These are phyloP conservation scores for Wiebesia pumilae DNA, from an alignment of 1,140 invertebrate species.

Conservation along the genomic window DNA sequence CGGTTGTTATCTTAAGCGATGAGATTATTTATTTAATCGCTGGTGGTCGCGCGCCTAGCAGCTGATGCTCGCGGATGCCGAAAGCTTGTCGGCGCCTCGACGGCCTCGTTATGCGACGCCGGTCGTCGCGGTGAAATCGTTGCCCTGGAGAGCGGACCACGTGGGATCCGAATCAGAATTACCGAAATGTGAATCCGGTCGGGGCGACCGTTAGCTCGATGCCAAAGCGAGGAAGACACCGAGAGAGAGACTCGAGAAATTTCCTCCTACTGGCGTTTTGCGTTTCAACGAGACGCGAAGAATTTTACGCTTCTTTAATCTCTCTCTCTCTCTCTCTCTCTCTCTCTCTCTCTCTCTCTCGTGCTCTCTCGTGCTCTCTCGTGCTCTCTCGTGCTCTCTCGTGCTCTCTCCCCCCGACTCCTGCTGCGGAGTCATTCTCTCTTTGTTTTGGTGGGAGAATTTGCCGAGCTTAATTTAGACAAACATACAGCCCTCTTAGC, in stretches of 20 bases:
- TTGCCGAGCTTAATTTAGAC: too few species aligned
- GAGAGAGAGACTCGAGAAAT: not conserved
- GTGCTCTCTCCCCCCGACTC: not conserved
- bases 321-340: not conserved
- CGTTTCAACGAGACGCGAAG: not conserved
- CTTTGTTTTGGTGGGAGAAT: not conserved
- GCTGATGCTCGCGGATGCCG: slow-evolving; percentile 15
- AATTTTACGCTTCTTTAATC: not conserved
- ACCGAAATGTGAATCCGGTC: not conserved
- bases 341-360: not conserved
- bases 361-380: not conserved
- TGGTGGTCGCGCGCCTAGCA: slow-evolving; percentile 57
- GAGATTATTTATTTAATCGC: slow-evolving; percentile 53
- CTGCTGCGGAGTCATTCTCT: not conserved
- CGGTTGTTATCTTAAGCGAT: slow-evolving; percentile 57
- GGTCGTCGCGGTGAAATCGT: not conserved
- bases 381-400: not conserved
- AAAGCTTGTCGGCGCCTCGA: not conserved
- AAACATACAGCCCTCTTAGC: not conserved
- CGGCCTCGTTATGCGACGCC: not conserved
- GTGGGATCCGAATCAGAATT: not conserved
- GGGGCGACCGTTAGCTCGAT: not conserved
- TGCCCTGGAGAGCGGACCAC: not conserved
- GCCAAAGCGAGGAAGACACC: not conserved
- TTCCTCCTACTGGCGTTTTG: not conserved